These are phyloP conservation scores for Synergus itoensis DNA, from an alignment of 2,888 invertebrate genomes.

Conservation along the genomic window DNA sequence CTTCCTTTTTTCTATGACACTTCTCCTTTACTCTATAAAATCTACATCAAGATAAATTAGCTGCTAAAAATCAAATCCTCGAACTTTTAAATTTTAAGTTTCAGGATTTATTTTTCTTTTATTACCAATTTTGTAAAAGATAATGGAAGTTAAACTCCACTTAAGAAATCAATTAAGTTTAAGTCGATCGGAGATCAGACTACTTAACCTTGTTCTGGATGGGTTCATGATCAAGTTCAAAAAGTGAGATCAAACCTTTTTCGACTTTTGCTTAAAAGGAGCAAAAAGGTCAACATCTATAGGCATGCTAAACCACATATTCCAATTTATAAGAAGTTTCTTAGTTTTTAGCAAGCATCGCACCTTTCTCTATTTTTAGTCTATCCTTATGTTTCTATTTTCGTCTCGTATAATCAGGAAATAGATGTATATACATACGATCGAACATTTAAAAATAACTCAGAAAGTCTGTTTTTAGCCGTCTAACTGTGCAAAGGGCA, in stretches of 20 bases:
- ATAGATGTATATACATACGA: neutral
- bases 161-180: neutral
- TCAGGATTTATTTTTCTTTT: neutral
- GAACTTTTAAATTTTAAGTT: neutral
- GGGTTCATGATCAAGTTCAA: neutral
- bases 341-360: neutral
- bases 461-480: neutral
- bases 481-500: too few relatives aligned
- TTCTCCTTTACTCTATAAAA: neutral
- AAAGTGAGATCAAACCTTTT: neutral
- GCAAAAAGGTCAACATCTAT: neutral
- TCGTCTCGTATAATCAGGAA: neutral
- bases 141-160: too few relatives aligned
- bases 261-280: neutral
- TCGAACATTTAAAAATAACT: constrained; percentile 24
- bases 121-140: too few relatives aligned
- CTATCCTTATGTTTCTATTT: neutral
- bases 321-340: neutral
- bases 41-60: neutral
- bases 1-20: neutral
- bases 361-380: neutral
- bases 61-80: neutral
- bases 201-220: neutral
- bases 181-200: neutral
- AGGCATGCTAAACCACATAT: neutral